phyloP scores from a whole-genome alignment of 2,888 invertebrate genomes.

The Lymantria dispar region DNA sequence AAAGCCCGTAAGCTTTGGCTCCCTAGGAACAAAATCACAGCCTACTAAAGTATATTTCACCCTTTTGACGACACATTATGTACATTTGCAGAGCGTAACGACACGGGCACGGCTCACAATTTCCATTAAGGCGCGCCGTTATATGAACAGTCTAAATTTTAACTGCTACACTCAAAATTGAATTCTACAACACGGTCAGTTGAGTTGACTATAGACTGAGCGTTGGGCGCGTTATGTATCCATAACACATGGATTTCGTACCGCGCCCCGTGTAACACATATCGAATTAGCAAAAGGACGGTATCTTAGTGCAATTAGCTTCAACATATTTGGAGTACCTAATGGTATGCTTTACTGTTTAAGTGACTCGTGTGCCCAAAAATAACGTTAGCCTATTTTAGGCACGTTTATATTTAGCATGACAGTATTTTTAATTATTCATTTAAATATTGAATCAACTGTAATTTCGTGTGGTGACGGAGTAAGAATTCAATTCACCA shows the following conservation, averaged over 20 bases:
- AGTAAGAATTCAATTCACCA: no score
- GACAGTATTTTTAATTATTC: conserved; percentile 15
- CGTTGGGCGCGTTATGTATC: conserved; percentile 44
- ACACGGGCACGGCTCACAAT: conserved; percentile 79
- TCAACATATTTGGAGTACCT: conserved; percentile 70
- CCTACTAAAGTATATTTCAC: conserved; percentile 79
- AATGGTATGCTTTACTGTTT: conserved; percentile 39
- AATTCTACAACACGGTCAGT: conserved; percentile 37
- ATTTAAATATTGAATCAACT: neutral
- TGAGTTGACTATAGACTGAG: conserved; percentile 33
- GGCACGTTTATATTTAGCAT: conserved; percentile 14
- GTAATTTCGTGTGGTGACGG: no score
- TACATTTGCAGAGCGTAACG: conserved; percentile 80
- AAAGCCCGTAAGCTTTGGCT: conserved; percentile 62
- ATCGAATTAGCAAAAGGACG: conserved; percentile 79
- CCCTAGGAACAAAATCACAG: conserved; percentile 72
- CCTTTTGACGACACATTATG: conserved; percentile 82
- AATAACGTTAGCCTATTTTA: conserved; percentile 16
- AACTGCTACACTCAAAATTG: conserved; percentile 39
- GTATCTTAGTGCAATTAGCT: conserved; percentile 80
- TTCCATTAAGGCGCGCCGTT: conserved; percentile 69
- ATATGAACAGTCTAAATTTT: conserved; percentile 61
- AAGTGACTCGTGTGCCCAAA: conserved; percentile 16
- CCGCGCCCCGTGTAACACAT: conserved; percentile 75
- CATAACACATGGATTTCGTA: conserved; percentile 36